Conservation (phyloP, 2,797 vertebrate species). For the Hyperoplus lanceolatus region DNA sequence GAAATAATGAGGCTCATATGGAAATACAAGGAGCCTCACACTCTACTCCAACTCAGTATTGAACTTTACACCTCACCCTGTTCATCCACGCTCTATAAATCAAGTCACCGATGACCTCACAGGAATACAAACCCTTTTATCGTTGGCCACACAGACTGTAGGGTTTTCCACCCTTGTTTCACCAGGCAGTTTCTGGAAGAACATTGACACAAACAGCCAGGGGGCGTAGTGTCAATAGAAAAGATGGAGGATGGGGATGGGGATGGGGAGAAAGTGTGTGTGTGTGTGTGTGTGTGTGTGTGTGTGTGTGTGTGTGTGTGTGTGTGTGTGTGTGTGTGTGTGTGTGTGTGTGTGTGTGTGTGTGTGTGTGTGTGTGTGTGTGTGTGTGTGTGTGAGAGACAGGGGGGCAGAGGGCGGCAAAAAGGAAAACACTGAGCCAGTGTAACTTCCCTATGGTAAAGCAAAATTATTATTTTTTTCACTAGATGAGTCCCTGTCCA, state of each 20-base stretch:
- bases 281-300: slow-evolving; percentile 1
- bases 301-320: slow-evolving; percentile 4
- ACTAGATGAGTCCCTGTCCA: slow-evolving; percentile 13
- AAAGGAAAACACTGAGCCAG: not conserved
- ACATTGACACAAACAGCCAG: slow-evolving; percentile 55
- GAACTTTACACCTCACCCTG: slow-evolving; percentile 6
- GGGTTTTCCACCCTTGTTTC: slow-evolving; percentile 47
- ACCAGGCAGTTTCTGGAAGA: slow-evolving; percentile 43
- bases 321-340: slow-evolving; percentile 2
- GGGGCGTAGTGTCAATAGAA: slow-evolving; percentile 39
- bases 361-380: slow-evolving; percentile 4
- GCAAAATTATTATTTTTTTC: slow-evolving; percentile 29
- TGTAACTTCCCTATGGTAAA: slow-evolving; percentile 27
- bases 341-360: slow-evolving; percentile 10
- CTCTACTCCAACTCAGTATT: slow-evolving; percentile 6
- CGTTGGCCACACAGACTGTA: slow-evolving; percentile 31
- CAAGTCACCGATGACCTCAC: slow-evolving; percentile 2
- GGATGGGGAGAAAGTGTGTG: not conserved
- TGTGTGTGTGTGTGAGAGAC: not conserved
- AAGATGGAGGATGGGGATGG: slow-evolving; percentile 19
- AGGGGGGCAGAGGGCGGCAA: not conserved
- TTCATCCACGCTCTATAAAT: not conserved
- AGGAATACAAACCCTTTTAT: slow-evolving; percentile 34
- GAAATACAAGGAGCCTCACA: not conserved
- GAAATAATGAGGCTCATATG: slow-evolving; percentile 28